Evolutionary conservation across 1,140 invertebrate species (phyloP).

Genomic region (Drosophila lowei): DNA sequence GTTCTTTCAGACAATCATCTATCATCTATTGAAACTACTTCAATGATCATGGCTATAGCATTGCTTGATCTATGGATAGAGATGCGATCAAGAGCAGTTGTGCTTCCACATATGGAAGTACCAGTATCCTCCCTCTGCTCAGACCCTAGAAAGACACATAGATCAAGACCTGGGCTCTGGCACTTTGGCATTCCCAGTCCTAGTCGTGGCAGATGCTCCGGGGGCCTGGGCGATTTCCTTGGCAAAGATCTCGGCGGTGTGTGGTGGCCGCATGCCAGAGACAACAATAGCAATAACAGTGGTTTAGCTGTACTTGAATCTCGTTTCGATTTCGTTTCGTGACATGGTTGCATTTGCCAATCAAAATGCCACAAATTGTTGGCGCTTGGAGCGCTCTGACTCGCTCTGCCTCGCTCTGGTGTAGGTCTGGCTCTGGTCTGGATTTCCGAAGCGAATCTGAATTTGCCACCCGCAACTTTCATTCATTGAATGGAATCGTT

Average conservation of each 20-base stretch:
- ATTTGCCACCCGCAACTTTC: slow-evolving; percentile 50
- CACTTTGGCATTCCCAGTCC: neutral
- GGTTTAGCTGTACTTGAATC: slow-evolving; percentile 1
- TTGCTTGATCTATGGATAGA: neutral
- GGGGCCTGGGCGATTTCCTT: slow-evolving; percentile 8
- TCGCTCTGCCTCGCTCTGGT: slow-evolving; percentile 1
- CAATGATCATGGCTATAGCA: too few relatives aligned
- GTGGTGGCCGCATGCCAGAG: slow-evolving; percentile 29
- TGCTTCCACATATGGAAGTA: too few relatives aligned
- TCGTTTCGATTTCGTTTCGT: slow-evolving; percentile 48
- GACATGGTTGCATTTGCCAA: slow-evolving; percentile 71
- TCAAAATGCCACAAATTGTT: slow-evolving; percentile 78
- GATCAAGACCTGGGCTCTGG: neutral
- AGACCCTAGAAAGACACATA: slow-evolving; percentile 1
- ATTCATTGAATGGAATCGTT: slow-evolving; percentile 44
- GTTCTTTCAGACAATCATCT: too few relatives aligned
- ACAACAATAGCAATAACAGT: slow-evolving; percentile 35
- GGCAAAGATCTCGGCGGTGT: slow-evolving; percentile 28
- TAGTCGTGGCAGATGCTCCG: neutral
- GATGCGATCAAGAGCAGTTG: neutral
- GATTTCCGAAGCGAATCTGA: slow-evolving; percentile 18
- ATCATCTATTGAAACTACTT: too few relatives aligned
- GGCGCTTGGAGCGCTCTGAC: slow-evolving; percentile 37
- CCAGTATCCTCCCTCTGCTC: neutral
- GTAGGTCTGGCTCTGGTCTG: slow-evolving; percentile 12